Evolutionary conservation across 2,113 vertebrate species (phyloP).

Genomic region (Suricata suricatta): DNA sequence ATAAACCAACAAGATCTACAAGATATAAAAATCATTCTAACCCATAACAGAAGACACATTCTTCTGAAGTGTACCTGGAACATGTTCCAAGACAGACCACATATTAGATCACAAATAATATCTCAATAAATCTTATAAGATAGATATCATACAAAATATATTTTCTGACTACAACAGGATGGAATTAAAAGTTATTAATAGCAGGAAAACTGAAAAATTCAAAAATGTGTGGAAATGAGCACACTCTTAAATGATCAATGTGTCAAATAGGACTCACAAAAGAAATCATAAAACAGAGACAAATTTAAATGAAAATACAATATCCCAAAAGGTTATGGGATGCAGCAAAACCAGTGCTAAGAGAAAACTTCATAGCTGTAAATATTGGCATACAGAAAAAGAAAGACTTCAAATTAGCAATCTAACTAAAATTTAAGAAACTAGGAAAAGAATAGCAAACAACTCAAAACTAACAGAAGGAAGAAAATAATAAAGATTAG

Average conservation of each 20-base stretch:
- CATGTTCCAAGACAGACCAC: neutral
- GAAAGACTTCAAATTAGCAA: neutral
- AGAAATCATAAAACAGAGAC: neutral
- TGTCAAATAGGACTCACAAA: neutral
- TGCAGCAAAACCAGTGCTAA: neutral
- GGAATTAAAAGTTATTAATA: neutral
- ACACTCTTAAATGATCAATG: neutral
- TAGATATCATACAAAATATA: neutral
- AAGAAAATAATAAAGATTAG: neutral
- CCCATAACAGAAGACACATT: neutral
- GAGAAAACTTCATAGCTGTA: neutral
- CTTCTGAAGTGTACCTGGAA: neutral
- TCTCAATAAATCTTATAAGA: neutral
- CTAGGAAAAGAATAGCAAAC: neutral
- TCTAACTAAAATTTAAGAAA: neutral
- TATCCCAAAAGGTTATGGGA: neutral
- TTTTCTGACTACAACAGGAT: neutral
- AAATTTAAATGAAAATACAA: neutral
- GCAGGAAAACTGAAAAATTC: neutral
- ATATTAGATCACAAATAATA: neutral
- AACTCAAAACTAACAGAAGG: neutral
- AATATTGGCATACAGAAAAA: neutral
- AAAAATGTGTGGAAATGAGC: neutral
- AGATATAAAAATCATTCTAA: neutral
- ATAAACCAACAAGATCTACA: neutral